A percentile compares a stretch with the other conserved stretches of the same genome.
phyloP scores from a whole-genome alignment of 2,888 invertebrate species.

The Auanema freiburgensis region DNA sequence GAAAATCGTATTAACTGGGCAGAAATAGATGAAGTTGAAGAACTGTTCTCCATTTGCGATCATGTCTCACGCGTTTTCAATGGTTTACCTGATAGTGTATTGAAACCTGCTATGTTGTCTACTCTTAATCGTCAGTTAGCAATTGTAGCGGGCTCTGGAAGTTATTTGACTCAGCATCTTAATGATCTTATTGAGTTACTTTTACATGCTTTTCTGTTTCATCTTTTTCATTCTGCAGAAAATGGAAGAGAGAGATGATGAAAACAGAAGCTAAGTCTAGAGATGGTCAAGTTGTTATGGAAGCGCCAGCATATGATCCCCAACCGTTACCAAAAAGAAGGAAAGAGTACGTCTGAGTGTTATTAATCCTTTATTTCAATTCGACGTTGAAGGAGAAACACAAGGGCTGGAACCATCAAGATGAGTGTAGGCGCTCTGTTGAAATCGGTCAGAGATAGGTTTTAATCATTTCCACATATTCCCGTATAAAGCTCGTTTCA shows the following conservation, averaged over 20 bases:
- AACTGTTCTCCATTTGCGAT: slow-evolving; percentile 39
- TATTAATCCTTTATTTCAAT: not conserved
- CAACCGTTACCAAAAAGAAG: slow-evolving; percentile 4
- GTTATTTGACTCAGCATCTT: not conserved
- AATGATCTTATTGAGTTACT: slow-evolving; percentile 3
- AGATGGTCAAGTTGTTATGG: slow-evolving; percentile 35
- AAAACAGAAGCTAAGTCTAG: slow-evolving; percentile 29
- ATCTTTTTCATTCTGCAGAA: slow-evolving; percentile 13
- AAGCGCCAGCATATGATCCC: slow-evolving; percentile 32
- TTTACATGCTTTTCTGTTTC: not conserved
- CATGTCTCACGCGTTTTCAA: slow-evolving; percentile 29
- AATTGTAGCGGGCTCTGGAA: not conserved
- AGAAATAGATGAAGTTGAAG: slow-evolving; percentile 33
- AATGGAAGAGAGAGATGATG: slow-evolving; percentile 43
- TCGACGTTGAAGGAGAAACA: slow-evolving; percentile 14
- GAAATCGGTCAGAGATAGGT: slow-evolving; percentile 18
- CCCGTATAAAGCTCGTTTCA: slow-evolving; percentile 15
- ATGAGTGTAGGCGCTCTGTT: slow-evolving; percentile 20
- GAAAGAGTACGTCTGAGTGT: slow-evolving; percentile 1
- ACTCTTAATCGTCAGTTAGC: slow-evolving; percentile 31
- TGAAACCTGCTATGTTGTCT: slow-evolving; percentile 41
- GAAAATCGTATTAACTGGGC: slow-evolving; percentile 38
- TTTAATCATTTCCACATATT: not conserved
- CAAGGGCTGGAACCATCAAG: slow-evolving; percentile 16
- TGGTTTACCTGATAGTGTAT: slow-evolving; percentile 44